phyloP scores from a whole-genome alignment of 2,797 vertebrate genomes.

The Helicolenus hilgendorfi region DNA sequence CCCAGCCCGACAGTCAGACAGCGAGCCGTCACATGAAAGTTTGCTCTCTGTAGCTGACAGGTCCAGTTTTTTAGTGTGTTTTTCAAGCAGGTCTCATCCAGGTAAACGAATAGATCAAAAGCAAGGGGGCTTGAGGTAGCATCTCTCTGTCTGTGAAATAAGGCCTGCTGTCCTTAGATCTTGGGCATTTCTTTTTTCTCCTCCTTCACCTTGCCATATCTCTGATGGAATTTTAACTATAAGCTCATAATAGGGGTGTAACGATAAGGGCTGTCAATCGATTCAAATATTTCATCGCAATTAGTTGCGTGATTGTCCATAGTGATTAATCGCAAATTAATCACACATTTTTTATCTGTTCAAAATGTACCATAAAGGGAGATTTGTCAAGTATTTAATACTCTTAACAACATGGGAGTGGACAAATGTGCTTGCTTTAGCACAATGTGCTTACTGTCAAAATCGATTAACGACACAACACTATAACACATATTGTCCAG shows the following conservation, averaged over 20 bases:
- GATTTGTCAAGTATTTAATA: no score
- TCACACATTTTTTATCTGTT: no score
- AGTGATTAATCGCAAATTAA: no score
- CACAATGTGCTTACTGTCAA: no score
- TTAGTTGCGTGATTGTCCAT: no score
- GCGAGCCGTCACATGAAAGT: constrained; percentile 70
- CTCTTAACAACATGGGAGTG: no score
- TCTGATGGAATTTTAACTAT: constrained; percentile 84
- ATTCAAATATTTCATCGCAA: no score
- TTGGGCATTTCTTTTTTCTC: constrained; percentile 54
- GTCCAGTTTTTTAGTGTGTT: constrained; percentile 51
- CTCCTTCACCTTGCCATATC: constrained; percentile 53
- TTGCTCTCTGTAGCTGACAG: constrained; percentile 59
- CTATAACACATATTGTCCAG: no score
- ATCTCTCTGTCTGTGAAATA: constrained; percentile 67
- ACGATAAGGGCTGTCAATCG: no score
- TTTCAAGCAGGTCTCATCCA: constrained; percentile 62
- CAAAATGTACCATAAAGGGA: no score
- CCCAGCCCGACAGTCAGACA: constrained; percentile 17
- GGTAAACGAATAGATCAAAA: constrained; percentile 83
- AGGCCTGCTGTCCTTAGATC: constrained; percentile 74
- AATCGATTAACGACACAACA: no score
- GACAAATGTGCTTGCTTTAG: no score
- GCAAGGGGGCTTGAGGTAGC: constrained; percentile 53
- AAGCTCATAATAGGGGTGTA: constrained; percentile 32